Percentiles rank a stretch among this genome's conserved stretches.
Evolutionary conservation across 2,113 vertebrate genomes (phyloP).

Genomic region (Hippocampus mohnikei): DNA sequence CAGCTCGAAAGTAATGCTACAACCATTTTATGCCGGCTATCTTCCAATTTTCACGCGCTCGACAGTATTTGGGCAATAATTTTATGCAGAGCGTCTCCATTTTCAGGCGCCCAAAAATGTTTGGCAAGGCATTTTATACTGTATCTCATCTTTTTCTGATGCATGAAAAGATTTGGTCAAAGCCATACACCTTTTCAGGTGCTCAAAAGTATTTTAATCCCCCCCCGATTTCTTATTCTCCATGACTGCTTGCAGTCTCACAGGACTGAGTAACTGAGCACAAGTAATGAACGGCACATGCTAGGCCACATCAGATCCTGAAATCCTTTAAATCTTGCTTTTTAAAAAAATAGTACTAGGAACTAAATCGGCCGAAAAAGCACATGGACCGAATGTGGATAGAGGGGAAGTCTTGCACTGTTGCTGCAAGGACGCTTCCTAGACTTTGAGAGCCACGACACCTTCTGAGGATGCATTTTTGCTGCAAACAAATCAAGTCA

Average conservation of each 20-base stretch:
- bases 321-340: background rate
- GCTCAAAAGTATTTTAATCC: background rate
- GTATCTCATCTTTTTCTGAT: too few relatives aligned
- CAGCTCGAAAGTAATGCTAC: too few relatives aligned
- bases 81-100: too few relatives aligned
- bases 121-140: too few relatives aligned
- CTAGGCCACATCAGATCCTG: background rate
- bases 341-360: background rate
- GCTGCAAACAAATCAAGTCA: background rate
- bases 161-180: too few relatives aligned
- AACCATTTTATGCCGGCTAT: too few relatives aligned
- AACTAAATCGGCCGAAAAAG: background rate
- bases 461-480: background rate
- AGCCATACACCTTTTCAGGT: background rate
- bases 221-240: too few relatives aligned
- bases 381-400: background rate
- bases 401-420: too few relatives aligned
- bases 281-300: background rate
- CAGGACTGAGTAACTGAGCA: background rate
- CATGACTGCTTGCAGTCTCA: too few relatives aligned
- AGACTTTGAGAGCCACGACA: background rate
- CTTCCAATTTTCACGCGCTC: too few relatives aligned
- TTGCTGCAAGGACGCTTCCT: background rate
- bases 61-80: too few relatives aligned
- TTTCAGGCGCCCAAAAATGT: too few relatives aligned